Evolutionary conservation across 2,888 invertebrate genomes (phyloP).

Genomic region (Tigriopus californicus): DNA sequence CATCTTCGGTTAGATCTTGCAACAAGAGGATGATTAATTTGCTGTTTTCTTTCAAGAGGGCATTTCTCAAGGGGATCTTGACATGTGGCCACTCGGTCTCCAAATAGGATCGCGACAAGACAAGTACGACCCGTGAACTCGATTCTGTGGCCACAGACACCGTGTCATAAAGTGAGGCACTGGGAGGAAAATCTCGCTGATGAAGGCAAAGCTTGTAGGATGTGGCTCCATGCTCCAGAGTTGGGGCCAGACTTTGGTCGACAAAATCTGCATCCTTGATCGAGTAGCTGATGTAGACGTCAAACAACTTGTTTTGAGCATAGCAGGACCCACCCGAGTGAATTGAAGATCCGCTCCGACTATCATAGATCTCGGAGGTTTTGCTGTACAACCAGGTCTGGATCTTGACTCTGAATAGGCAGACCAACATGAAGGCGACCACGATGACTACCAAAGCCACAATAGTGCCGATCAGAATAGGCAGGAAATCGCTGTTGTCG

Average conservation of each 20-base stretch:
- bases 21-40: constrained; percentile 5
- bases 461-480: constrained; percentile 7
- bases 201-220: constrained; percentile 67
- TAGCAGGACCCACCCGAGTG: background rate
- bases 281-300: constrained; percentile 87
- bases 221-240: constrained; percentile 59
- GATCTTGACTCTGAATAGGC: background rate
- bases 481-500: background rate
- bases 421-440: background rate
- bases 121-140: constrained; percentile 68
- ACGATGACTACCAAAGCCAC: constrained; percentile 8
- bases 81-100: constrained; percentile 65
- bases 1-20: background rate
- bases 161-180: constrained; percentile 73
- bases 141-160: constrained; percentile 80
- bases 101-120: constrained; percentile 76
- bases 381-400: constrained; percentile 2
- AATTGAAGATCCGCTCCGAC: background rate
- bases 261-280: constrained; percentile 82
- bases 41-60: constrained; percentile 20
- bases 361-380: constrained; percentile 7
- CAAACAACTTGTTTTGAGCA: constrained; percentile 45
- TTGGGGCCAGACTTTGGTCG: constrained; percentile 65
- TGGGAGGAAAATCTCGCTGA: constrained; percentile 74
- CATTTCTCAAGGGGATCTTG: constrained; percentile 28